These are phyloP conservation scores for Fabriciana adippe DNA, from an alignment of 2,888 invertebrate genomes.

Conservation along the genomic window DNA sequence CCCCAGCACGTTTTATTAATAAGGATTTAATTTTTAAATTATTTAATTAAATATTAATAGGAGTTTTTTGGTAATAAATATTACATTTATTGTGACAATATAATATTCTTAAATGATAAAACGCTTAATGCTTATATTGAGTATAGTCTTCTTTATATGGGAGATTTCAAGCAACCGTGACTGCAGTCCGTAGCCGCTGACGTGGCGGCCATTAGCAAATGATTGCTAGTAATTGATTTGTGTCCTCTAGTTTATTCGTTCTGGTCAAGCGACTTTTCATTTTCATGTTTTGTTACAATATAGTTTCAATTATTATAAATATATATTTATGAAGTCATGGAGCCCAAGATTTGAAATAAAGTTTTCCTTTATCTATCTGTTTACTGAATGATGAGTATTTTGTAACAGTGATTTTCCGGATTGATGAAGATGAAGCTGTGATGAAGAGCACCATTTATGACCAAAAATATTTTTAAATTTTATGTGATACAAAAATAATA, in stretches of 20 bases:
- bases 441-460: too few relatives aligned
- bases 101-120: neutral
- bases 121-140: neutral
- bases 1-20: too few relatives aligned
- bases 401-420: too few relatives aligned
- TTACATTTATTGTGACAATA: too few relatives aligned
- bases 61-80: too few relatives aligned
- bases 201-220: constrained; percentile 51
- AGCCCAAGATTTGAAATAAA: neutral
- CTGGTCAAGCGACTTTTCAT: constrained; percentile 36
- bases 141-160: constrained; percentile 26
- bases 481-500: too few relatives aligned
- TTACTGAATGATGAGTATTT: too few relatives aligned
- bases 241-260: constrained; percentile 37
- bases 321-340: constrained; percentile 6
- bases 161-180: constrained; percentile 49
- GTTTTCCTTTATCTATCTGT: neutral
- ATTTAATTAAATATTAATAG: too few relatives aligned
- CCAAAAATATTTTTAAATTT: too few relatives aligned
- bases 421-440: too few relatives aligned
- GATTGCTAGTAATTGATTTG: constrained; percentile 54
- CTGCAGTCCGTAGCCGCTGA: constrained; percentile 41
- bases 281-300: constrained; percentile 33
- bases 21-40: too few relatives aligned
- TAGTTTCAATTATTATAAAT: constrained; percentile 34